Base-by-base conservation (phyloP, 2,888 invertebrate genomes). In the Scaptodrosophila latifasciaeformis region DNA sequence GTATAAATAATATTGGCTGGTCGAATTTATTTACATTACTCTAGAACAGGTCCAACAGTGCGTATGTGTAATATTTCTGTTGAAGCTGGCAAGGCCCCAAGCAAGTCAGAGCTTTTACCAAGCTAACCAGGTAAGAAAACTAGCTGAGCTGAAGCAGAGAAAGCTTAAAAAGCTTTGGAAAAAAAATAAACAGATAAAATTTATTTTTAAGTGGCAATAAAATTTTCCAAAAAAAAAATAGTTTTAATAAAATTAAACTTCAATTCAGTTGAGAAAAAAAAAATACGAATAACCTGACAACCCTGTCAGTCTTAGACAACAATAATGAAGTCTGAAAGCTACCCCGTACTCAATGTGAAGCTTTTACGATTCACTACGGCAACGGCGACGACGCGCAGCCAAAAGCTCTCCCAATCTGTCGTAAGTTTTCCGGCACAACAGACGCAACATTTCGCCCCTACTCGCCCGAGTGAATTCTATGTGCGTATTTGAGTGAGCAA, bases 371-470 rank as follows among this genome's bases (percentile, higher is more conserved):
- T 24, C 7, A 24, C 24, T 24, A 24, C 7, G 24, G 7, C 24
- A 7, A 24, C 24, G 24, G 7, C 7, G 24, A 53, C 70, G 66
- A 62, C 57, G 60, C 57, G 60, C 64, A 66, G 54, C 70, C 67
- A 59, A 70, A 77, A 71, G 74, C 81, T 72, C 67, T n/a, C n/a
- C n/a, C 75, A 78, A 80, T 79, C 75, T 74, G 79, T 82, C 81
- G 82, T 79, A 64, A 75, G 75, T 83, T 83, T 83, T 82, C 84
- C 83, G 83, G 83, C 81, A 84, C 74, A 83, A 83, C 77, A 84
- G 84, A 84, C 83, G 83, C 74, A 72, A 82, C 49, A 62, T 54
- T 65, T 52, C 78, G 56, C 60, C 40, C 52, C 54, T 49, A 49
- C 60, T 60, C 65, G 47, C 60, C 62, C 56, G 39, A 60, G 69